Percentiles rank a stretch among this genome's conserved stretches.
phyloP scores from a whole-genome alignment of 2,888 invertebrate species.

The Agonopterix alstromeriana region DNA sequence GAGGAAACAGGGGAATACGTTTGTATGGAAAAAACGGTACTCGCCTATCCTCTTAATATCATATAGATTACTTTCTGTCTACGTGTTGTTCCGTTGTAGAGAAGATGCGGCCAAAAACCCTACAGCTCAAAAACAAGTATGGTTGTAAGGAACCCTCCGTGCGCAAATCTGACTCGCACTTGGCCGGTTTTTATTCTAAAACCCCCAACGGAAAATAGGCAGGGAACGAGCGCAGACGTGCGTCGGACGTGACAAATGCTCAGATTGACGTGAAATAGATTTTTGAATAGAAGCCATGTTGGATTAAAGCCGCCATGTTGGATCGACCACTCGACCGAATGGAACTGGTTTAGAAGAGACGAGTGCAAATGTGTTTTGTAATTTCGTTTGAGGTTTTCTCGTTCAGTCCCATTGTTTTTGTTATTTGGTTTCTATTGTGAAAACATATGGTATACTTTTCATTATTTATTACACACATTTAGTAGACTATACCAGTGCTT shows the following conservation, averaged over 20 bases:
- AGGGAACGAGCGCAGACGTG: conserved; percentile 10
- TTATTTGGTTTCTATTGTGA: background rate
- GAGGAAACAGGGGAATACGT: too few species aligned
- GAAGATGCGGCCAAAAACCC: too few species aligned
- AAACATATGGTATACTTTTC: too few species aligned
- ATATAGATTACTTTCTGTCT: too few species aligned
- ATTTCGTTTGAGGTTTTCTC: conserved; percentile 20
- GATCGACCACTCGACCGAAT: conserved; percentile 36
- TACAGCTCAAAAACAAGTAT: too few species aligned
- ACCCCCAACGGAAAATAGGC: background rate
- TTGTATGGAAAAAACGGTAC: too few species aligned
- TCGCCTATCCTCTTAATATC: too few species aligned
- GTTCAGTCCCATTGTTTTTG: background rate
- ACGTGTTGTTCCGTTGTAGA: too few species aligned
- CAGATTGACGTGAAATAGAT: conserved; percentile 71
- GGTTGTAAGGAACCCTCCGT: too few species aligned
- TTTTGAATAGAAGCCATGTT: conserved; percentile 38
- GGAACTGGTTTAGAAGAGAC: conserved; percentile 18
- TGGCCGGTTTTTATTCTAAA: background rate
- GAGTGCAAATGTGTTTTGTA: conserved; percentile 34
- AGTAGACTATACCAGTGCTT: too few species aligned
- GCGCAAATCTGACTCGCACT: too few species aligned
- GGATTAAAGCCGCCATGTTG: conserved; percentile 33
- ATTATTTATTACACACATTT: too few species aligned
- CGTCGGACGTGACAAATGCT: conserved; percentile 46